Evolutionary conservation across 2,113 vertebrate genomes (phyloP), one percentile per base, ranked within the genome.

Genomic region (Erythrocercus mccallii): DNA sequence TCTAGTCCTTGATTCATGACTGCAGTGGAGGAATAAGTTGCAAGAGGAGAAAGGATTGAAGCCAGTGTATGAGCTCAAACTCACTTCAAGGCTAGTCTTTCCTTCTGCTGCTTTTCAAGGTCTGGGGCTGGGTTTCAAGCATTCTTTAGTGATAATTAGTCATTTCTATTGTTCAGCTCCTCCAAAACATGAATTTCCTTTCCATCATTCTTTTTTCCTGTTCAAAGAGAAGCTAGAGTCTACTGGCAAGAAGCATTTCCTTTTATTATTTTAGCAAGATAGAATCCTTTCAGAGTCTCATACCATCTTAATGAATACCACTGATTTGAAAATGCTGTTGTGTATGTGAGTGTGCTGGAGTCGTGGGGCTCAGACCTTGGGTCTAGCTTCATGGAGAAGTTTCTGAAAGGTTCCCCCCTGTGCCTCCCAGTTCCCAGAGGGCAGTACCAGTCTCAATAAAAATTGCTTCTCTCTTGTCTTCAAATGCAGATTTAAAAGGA

Each of bases 181-280:
- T 95, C 94, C 85, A 95, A 97, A 95, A 97, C 94, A 96, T 92
- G 92, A 45, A 81, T 95, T 96, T 97, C 94, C 90, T 96, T 94
- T 97, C 92, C 92, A 88, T 92, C 95, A 0, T 95, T 93, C 90
- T 94, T 86, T 94, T 93, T 96, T 93, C 88, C 94, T 94, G 88
- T 94, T 95, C 88, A 94, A 86, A 95, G 94, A 91, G 73, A 95
- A 94, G 73, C 78, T 48, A 93, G 91, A 93, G 76, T 91, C 44
- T 95, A 58, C 80, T 95, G 85, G 92, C 87, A 94, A 93, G 76
- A 83, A 93, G 21, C 73, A 81, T 96, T 97, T 95, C 93, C 92
- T 89, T 91, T 89, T 82, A 83, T 90, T 74, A 73, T 85, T 95
- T 94, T 83, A 74, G 72, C 78, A 88, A 74, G 56, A 81, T 80